phyloP scores from a whole-genome alignment of 1,140 invertebrate species.

The Hermetia illucens region DNA sequence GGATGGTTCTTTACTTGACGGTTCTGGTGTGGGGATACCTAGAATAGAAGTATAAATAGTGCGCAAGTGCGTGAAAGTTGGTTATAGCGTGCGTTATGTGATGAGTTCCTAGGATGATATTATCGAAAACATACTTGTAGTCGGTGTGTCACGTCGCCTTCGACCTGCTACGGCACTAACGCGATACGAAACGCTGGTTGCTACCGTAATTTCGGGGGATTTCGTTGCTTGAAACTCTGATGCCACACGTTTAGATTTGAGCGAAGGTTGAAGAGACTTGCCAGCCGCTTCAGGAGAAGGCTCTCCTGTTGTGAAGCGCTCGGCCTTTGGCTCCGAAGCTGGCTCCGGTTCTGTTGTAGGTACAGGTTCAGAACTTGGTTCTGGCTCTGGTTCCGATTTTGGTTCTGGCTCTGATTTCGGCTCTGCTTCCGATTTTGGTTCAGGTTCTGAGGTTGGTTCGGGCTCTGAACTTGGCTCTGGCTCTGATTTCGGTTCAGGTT shows the following conservation, averaged over 20 bases:
- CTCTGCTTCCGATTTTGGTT: conserved; percentile 25
- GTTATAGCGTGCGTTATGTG: no score
- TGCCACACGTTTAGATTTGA: conserved; percentile 5
- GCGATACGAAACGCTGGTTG: conserved; percentile 57
- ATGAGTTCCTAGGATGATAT: no score
- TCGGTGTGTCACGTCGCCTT: conserved; percentile 19
- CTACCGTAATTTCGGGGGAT: conserved; percentile 36
- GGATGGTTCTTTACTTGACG: conserved; percentile 10
- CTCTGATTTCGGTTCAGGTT: conserved; percentile 16
- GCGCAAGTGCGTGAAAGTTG: no score
- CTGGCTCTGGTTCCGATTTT: conserved; percentile 26
- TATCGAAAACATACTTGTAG: conserved; percentile 11
- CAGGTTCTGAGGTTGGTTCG: conserved; percentile 29
- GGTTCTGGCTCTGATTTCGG: conserved; percentile 18
- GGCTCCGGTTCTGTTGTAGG: conserved; percentile 36
- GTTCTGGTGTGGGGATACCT: conserved; percentile 22
- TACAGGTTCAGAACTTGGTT: conserved; percentile 35
- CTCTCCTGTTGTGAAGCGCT: conserved; percentile 24
- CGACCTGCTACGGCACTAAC: conserved; percentile 39
- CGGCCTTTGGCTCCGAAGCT: conserved; percentile 29
- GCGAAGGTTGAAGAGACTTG: conserved; percentile 8
- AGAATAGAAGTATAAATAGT: no score
- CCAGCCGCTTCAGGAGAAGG: conserved; percentile 28
- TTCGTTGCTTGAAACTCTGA: conserved; percentile 21
- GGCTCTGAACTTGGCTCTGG: conserved; percentile 24